phyloP scores from a whole-genome alignment of 2,888 invertebrate species.

The Ommatoiulus sabulosus region DNA sequence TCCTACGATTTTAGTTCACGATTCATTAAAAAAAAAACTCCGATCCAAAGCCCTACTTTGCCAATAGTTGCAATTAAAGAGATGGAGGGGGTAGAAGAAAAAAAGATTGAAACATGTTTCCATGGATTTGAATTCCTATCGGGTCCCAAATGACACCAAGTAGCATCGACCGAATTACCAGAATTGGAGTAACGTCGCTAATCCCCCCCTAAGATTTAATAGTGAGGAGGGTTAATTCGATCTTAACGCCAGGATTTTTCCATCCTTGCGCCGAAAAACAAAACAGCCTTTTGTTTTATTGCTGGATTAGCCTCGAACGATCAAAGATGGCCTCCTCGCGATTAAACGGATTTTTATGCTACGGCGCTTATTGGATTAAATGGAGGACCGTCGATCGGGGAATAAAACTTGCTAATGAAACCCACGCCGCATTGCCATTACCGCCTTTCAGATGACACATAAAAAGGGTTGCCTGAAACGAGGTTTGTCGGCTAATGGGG shows the following conservation, averaged over 20 bases:
- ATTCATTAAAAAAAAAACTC: not conserved
- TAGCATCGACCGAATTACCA: not conserved
- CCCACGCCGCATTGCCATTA: not conserved
- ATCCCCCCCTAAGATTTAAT: not conserved
- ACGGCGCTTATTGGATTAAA: not conserved
- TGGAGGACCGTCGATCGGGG: not conserved
- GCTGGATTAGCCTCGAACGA: not conserved
- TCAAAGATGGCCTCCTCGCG: not conserved
- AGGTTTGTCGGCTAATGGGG: not conserved
- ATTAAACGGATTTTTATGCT: not conserved
- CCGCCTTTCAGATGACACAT: not conserved
- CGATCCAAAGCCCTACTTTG: not conserved
- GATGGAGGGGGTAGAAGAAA: not conserved
- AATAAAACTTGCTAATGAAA: slow-evolving; percentile 3
- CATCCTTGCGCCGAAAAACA: not conserved
- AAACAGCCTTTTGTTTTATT: not conserved
- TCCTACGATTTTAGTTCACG: not conserved
- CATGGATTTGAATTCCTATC: not conserved
- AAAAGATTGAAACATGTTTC: not conserved
- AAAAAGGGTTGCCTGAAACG: not conserved
- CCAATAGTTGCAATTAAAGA: not conserved
- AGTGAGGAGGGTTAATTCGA: not conserved
- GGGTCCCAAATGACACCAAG: not conserved
- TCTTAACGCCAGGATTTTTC: not conserved
- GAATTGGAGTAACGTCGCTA: not conserved